phyloP scores from a whole-genome alignment of 2,797 vertebrate genomes.

The Dromococcyx pavoninus region DNA sequence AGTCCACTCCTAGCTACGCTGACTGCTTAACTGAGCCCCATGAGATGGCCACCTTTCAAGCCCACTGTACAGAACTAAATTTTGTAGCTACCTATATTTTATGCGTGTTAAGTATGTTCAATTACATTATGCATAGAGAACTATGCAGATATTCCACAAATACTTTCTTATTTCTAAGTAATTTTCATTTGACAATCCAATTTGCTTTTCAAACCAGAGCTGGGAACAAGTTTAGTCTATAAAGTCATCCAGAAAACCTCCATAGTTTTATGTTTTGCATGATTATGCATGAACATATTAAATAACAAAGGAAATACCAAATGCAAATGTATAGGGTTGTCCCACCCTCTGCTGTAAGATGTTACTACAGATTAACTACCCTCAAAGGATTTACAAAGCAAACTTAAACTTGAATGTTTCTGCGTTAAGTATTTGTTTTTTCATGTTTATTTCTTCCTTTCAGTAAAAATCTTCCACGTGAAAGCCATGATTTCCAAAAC shows the following conservation, averaged over 20 bases:
- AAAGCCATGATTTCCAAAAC: background rate
- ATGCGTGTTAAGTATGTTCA: background rate
- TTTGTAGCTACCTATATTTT: background rate
- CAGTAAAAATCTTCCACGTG: conserved; percentile 7
- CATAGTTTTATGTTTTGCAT: conserved; percentile 24
- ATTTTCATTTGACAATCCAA: conserved; percentile 32
- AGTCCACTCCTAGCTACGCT: background rate
- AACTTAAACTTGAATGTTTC: conserved; percentile 29
- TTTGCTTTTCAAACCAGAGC: conserved; percentile 38
- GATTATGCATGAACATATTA: conserved; percentile 38
- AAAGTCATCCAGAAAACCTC: conserved; percentile 16
- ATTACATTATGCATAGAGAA: background rate
- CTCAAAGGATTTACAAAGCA: conserved; percentile 16
- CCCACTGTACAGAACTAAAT: background rate
- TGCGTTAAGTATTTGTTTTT: background rate
- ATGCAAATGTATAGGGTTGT: conserved; percentile 1
- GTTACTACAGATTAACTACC: conserved; percentile 25
- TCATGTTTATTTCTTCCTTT: background rate
- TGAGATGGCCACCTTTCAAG: background rate
- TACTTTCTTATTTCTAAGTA: conserved; percentile 12
- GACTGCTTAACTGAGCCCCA: background rate
- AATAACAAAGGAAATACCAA: conserved; percentile 46
- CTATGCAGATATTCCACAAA: background rate
- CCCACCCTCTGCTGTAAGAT: background rate
- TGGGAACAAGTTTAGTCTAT: background rate